These are phyloP conservation scores for Lamellibrachia satsuma DNA, from an alignment of 2,888 invertebrate species.

Conservation along the genomic window DNA sequence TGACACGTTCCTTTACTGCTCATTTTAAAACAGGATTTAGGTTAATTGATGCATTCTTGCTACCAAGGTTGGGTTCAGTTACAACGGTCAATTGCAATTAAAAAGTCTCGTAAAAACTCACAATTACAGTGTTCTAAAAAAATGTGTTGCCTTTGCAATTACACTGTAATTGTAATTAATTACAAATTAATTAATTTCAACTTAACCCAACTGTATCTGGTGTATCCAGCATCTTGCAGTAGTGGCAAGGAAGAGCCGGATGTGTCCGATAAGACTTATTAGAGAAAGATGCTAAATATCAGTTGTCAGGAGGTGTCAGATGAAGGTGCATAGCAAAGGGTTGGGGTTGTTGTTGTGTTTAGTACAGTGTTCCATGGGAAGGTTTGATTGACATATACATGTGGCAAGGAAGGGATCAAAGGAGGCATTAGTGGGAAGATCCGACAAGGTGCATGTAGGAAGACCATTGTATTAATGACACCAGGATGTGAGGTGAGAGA, in stretches of 20 bases:
- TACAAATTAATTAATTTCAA: too few species aligned
- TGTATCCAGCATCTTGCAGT: not conserved
- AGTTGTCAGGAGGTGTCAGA: too few species aligned
- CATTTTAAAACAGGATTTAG: too few species aligned
- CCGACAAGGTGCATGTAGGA: not conserved
- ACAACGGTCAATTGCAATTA: too few species aligned
- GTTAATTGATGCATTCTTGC: too few species aligned
- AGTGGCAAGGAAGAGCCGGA: not conserved
- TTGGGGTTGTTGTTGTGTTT: not conserved
- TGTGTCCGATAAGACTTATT: not conserved
- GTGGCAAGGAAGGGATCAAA: not conserved
- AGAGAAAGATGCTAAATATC: not conserved
- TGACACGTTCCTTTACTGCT: too few species aligned
- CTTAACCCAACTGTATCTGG: too few species aligned
- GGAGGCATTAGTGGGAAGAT: not conserved
- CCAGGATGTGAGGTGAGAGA: not conserved
- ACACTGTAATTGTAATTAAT: too few species aligned
- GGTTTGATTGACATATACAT: not conserved
- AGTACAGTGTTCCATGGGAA: not conserved
- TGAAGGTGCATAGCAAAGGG: not conserved
- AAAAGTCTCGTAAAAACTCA: too few species aligned
- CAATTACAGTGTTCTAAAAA: too few species aligned
- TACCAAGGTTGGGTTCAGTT: too few species aligned
- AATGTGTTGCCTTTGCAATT: too few species aligned
- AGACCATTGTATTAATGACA: not conserved